Conservation (phyloP, 2,888 invertebrate species). For the Tachina fera region DNA sequence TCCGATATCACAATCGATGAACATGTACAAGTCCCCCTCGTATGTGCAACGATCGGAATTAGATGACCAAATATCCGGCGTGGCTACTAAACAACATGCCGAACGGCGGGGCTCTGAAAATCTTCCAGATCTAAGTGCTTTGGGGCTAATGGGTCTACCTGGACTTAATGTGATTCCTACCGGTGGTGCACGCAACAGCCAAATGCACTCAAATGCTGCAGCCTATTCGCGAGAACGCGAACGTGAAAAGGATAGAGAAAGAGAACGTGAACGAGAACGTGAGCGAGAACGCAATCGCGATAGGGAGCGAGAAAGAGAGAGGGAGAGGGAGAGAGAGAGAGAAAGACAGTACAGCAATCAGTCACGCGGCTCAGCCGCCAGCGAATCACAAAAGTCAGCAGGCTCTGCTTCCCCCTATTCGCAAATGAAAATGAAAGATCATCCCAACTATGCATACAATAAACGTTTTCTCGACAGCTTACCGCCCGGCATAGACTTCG, state of each 20-base stretch:
- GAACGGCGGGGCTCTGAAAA: constrained; percentile 77
- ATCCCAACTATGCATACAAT: constrained; percentile 79
- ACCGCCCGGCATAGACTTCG: constrained; percentile 81
- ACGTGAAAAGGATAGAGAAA: constrained; percentile 75
- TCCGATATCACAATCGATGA: constrained; percentile 79
- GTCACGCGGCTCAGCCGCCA: constrained; percentile 76
- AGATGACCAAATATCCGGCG: constrained; percentile 80
- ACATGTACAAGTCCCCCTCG: constrained; percentile 82
- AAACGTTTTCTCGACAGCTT: constrained; percentile 80
- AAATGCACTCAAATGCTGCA: constrained; percentile 77
- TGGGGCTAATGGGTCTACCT: constrained; percentile 80
- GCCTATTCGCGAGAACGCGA: constrained; percentile 74
- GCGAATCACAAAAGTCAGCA: constrained; percentile 49
- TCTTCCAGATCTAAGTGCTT: constrained; percentile 79
- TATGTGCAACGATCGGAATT: constrained; percentile 81
- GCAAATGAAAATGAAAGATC: constrained; percentile 78
- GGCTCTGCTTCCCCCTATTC: constrained; percentile 77
- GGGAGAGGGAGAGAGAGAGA: constrained; percentile 75
- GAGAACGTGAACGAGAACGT: constrained; percentile 73
- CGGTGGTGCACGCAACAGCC: constrained; percentile 70
- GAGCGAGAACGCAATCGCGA: constrained; percentile 74
- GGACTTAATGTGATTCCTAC: constrained; percentile 81
- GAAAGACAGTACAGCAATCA: constrained; percentile 80
- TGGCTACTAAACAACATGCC: constrained; percentile 53
- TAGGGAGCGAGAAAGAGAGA: constrained; percentile 76